Conservation (phyloP, 2,797 vertebrate genomes). For the Rhabdomys pumilio region DNA sequence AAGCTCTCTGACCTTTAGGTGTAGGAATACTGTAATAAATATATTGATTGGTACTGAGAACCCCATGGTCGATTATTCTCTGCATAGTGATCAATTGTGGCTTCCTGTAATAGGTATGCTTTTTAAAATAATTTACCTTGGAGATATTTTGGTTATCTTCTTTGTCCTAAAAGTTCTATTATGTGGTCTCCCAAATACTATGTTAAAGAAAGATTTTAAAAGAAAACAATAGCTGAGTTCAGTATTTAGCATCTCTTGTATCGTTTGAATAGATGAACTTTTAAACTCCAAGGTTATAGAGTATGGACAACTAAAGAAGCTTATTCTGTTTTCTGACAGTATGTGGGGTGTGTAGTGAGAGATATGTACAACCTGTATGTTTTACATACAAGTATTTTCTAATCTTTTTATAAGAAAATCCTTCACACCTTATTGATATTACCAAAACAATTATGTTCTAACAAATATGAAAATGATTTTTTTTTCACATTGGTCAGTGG, state of each 20-base stretch:
- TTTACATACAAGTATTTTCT: conserved; percentile 15
- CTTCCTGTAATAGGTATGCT: not conserved
- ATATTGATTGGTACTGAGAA: too few relatives aligned
- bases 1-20: not conserved
- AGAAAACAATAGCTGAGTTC: not conserved
- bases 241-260: not conserved
- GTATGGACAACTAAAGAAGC: not conserved
- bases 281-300: not conserved
- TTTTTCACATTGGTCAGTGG: not conserved
- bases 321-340: not conserved
- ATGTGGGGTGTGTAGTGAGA: not conserved
- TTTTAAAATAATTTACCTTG: not conserved
- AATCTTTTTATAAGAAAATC: conserved; percentile 33
- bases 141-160: not conserved
- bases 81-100: not conserved
- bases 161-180: not conserved
- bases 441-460: conserved; percentile 13
- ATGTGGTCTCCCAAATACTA: not conserved
- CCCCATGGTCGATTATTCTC: not conserved
- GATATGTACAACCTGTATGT: not conserved
- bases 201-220: not conserved
- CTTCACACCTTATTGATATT: not conserved
- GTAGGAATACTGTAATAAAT: not conserved
- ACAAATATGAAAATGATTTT: conserved; percentile 44
- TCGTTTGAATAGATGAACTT: conserved; percentile 24